Evolutionary conservation across 2,113 vertebrate genomes (phyloP).

Genomic region (Melospiza georgiana): DNA sequence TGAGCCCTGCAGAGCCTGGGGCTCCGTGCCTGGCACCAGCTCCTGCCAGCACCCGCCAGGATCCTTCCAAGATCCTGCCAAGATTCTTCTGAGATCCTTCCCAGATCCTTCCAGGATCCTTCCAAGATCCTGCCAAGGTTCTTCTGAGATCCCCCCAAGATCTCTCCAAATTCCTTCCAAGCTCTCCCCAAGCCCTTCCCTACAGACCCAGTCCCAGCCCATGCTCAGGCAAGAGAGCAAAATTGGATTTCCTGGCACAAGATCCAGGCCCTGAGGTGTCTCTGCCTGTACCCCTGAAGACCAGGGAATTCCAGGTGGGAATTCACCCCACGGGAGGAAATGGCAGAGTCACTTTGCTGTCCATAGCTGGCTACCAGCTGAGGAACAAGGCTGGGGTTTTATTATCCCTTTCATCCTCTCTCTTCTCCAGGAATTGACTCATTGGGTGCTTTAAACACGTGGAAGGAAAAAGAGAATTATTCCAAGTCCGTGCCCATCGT

Average conservation of each 20-base stretch:
- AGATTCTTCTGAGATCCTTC: rapidly evolving
- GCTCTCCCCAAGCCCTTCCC: neutral
- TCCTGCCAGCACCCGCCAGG: neutral
- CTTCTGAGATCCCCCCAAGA: rapidly evolving
- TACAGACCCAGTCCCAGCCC: rapidly evolving
- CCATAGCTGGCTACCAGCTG: too few species aligned
- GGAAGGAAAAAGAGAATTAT: too few species aligned
- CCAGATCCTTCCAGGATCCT: too few species aligned
- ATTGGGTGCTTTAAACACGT: too few species aligned
- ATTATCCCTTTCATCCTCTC: too few species aligned
- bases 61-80: too few species aligned
- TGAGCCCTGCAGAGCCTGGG: neutral
- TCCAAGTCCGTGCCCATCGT: too few species aligned
- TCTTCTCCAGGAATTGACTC: too few species aligned
- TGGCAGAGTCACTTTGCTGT: too few species aligned
- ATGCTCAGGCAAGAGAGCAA: neutral
- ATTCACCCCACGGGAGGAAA: neutral
- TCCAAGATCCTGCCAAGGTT: too few species aligned
- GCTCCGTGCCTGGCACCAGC: neutral
- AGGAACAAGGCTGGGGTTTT: too few species aligned
- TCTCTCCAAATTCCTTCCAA: too few species aligned
- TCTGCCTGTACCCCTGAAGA: neutral
- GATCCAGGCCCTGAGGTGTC: neutral
- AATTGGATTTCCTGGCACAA: neutral
- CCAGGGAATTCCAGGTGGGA: neutral